Conservation (phyloP, 2,113 vertebrate genomes). For the Takifugu bimaculatus region DNA sequence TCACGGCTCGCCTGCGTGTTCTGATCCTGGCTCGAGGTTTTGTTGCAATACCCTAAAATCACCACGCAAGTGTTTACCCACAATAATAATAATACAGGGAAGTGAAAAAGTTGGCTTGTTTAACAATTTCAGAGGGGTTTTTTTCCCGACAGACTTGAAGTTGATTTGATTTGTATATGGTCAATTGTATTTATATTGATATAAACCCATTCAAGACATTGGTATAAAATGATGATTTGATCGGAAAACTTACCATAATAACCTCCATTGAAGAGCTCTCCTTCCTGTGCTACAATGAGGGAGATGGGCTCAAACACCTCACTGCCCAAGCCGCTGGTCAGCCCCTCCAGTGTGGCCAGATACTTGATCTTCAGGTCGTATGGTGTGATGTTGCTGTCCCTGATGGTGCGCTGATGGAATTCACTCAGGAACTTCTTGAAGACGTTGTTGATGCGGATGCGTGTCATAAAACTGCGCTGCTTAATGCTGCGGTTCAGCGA, state of each 20-base stretch:
- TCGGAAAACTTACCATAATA: conserved; percentile 41
- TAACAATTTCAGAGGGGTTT: too few relatives aligned
- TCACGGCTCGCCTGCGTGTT: conserved; percentile 35
- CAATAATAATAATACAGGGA: not conserved
- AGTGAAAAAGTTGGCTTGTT: not conserved
- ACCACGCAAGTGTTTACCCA: not conserved
- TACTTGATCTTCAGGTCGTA: conserved; percentile 97
- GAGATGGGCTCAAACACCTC: conserved; percentile 80
- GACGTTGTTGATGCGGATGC: conserved; percentile 92
- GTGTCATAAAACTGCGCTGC: conserved; percentile 90
- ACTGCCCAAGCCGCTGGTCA: conserved; percentile 84
- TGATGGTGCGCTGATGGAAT: conserved; percentile 91
- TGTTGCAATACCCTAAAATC: conserved; percentile 44
- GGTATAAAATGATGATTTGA: not conserved
- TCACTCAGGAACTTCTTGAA: conserved; percentile 97
- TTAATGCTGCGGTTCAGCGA: conserved; percentile 86
- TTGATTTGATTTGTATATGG: not conserved
- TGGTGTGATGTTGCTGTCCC: conserved; percentile 83
- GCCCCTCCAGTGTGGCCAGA: conserved; percentile 89
- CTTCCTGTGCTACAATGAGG: conserved; percentile 81
- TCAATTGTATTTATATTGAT: conserved; percentile 1
- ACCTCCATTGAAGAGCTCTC: conserved; percentile 71
- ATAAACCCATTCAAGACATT: not conserved
- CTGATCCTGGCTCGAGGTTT: conserved; percentile 29
- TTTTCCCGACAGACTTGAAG: too few relatives aligned